Conservation (phyloP, 2,888 invertebrate genomes). For the Augiades crinisus region DNA sequence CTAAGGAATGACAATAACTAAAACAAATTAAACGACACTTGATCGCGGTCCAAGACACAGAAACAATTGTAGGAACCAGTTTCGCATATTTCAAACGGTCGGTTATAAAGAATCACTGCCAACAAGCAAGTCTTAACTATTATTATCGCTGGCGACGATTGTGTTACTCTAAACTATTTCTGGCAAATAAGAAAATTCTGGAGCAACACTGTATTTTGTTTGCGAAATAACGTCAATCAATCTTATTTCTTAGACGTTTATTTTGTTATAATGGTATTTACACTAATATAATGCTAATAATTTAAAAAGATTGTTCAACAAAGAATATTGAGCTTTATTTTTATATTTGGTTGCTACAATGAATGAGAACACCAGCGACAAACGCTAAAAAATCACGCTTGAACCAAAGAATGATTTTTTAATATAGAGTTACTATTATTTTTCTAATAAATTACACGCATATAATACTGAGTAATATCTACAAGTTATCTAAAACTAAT, state of each 20-base stretch:
- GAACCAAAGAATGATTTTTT: no score
- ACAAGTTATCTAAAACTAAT: no score
- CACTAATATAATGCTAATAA: neutral
- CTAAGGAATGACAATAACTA: conserved; percentile 17
- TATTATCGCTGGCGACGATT: conserved; percentile 28
- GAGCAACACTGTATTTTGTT: neutral
- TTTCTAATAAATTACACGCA: no score
- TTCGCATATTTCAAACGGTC: conserved; percentile 40
- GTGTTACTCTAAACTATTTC: conserved; percentile 23
- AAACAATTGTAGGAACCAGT: conserved; percentile 38
- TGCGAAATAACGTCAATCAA: neutral
- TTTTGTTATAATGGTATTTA: neutral
- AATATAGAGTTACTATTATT: no score
- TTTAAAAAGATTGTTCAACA: no score
- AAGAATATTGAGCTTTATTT: no score
- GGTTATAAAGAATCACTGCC: conserved; percentile 40
- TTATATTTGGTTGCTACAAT: no score
- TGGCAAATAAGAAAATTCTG: conserved; percentile 11
- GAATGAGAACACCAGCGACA: no score
- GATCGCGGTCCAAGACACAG: conserved; percentile 41
- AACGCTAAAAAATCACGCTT: no score
- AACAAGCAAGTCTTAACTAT: conserved; percentile 35
- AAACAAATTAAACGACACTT: conserved; percentile 36
- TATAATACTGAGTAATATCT: no score
- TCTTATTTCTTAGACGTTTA: neutral